These are phyloP conservation scores for Montipora foliosa DNA, from an alignment of 64 coral and sea anemone species.

Conservation along the genomic window DNA sequence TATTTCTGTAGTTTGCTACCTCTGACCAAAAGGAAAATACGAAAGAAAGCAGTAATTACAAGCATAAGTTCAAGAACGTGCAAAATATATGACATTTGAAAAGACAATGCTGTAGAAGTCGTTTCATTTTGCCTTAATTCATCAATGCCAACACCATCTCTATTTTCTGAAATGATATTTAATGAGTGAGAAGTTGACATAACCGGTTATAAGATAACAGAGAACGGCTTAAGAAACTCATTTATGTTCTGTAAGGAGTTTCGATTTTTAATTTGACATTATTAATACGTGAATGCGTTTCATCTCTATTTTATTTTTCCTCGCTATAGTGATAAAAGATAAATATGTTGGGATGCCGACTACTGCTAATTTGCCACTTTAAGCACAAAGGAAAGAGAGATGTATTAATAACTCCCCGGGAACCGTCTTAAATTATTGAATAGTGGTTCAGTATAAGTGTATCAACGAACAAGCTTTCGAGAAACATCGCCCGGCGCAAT, in stretches of 20 bases:
- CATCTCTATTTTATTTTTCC: not conserved
- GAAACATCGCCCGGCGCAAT: not conserved
- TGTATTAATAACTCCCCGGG: not conserved
- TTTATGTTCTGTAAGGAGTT: not conserved
- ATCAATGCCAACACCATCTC: not conserved
- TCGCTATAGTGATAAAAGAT: not conserved
- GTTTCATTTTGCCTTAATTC: not conserved
- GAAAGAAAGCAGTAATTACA: not conserved
- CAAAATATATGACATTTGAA: not conserved
- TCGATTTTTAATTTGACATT: not conserved
- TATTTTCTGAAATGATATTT: not conserved
- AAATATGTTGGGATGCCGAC: not conserved
- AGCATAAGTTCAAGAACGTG: not conserved
- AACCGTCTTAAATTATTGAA: not conserved
- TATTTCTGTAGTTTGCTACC: not conserved
- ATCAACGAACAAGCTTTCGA: not conserved
- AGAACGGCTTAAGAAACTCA: not conserved
- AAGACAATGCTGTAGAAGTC: not conserved
- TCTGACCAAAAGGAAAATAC: not conserved
- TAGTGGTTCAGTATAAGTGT: not conserved
- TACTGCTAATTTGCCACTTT: not conserved
- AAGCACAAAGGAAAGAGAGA: not conserved
- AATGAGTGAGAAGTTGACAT: not conserved
- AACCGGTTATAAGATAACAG: not conserved
- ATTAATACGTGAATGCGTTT: not conserved